Conservation (phyloP, 2,797 vertebrate species). For the Todus mexicanus region DNA sequence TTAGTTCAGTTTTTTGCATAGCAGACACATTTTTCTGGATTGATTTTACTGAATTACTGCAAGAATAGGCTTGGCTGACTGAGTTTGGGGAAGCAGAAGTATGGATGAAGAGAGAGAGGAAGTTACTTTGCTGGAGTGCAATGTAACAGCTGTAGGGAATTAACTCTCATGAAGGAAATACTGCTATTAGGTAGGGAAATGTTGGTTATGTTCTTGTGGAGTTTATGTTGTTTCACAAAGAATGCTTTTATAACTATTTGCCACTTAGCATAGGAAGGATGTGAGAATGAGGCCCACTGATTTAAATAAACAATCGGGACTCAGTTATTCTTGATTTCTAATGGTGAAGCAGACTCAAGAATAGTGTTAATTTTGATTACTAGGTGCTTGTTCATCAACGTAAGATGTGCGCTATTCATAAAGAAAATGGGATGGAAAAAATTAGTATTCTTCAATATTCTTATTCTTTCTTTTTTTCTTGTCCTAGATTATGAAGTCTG, state of each 20-base stretch:
- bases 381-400: neutral
- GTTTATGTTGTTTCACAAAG: neutral
- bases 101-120: neutral
- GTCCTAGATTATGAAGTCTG: neutral
- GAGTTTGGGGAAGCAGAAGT: neutral
- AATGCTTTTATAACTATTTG: neutral
- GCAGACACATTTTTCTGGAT: neutral
- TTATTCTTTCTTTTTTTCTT: neutral
- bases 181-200: neutral
- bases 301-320: neutral
- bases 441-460: neutral
- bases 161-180: neutral
- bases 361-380: neutral
- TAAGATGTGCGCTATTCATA: neutral
- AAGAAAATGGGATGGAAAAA: neutral
- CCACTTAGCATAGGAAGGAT: neutral
- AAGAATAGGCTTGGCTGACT: neutral
- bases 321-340: neutral
- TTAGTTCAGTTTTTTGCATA: neutral
- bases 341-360: neutral
- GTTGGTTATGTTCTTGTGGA: neutral
- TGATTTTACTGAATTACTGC: neutral
- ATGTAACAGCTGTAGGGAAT: neutral
- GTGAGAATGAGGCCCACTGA: neutral
- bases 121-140: neutral